phyloP scores from a whole-genome alignment of 2,797 vertebrate genomes.

The Gymnopithys bicolor region DNA sequence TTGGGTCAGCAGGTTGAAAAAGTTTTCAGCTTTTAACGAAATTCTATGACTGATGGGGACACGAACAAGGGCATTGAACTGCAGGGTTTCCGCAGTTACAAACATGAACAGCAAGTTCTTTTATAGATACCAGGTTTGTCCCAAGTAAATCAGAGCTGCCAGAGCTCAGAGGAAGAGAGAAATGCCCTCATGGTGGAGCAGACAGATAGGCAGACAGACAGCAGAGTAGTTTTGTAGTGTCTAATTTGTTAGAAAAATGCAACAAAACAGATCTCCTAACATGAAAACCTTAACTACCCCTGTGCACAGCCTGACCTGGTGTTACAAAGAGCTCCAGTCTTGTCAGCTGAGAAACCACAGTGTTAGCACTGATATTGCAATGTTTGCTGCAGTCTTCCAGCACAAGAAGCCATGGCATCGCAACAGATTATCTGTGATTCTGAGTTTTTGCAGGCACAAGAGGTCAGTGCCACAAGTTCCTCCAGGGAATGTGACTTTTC shows the following conservation, averaged over 20 bases:
- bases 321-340: constrained; percentile 43
- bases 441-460: constrained; percentile 34
- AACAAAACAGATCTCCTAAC: constrained; percentile 25
- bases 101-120: not conserved
- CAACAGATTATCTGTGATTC: constrained; percentile 25
- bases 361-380: not conserved
- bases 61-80: not conserved
- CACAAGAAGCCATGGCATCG: not conserved
- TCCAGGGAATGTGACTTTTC: constrained; percentile 65
- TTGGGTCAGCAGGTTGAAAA: not conserved
- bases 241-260: constrained; percentile 48
- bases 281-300: not conserved
- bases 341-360: constrained; percentile 1
- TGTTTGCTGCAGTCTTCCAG: not conserved
- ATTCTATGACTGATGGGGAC: not conserved
- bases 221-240: not conserved
- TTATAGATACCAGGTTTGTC: not conserved
- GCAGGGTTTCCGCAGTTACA: not conserved
- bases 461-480: constrained; percentile 33
- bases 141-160: not conserved
- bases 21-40: not conserved
- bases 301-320: not conserved
- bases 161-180: not conserved
- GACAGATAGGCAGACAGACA: not conserved
- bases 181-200: not conserved